Percentiles rank a stretch among this genome's conserved stretches.
These are phyloP conservation scores for Sceliomorpha sp. DNA, from an alignment of 2,888 invertebrate species.

Conservation along the genomic window DNA sequence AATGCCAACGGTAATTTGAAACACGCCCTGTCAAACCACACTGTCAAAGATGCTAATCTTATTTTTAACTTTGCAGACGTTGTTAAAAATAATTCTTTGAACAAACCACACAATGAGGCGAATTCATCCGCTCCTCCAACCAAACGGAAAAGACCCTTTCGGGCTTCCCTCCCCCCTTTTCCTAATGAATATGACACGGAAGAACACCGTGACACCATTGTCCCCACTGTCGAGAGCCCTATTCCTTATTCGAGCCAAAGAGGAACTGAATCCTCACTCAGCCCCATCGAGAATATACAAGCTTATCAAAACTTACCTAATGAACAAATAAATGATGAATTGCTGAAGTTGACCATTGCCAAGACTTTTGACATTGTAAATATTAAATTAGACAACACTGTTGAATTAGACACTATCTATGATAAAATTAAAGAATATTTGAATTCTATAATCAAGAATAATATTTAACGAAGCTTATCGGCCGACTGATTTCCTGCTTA, in stretches of 20 bases:
- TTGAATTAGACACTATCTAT: not conserved
- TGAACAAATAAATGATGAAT: too few species aligned
- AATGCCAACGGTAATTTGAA: not conserved
- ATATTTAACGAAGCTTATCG: too few species aligned
- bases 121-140: not conserved
- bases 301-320: too few species aligned
- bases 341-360: not conserved
- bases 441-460: too few species aligned
- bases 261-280: too few species aligned
- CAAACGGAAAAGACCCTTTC: not conserved
- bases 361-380: not conserved
- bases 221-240: too few species aligned
- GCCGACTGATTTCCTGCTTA: too few species aligned
- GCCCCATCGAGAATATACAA: too few species aligned
- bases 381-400: not conserved
- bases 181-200: too few species aligned
- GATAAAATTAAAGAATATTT: slow-evolving; percentile 2
- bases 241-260: too few species aligned
- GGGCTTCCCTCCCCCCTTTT: too few species aligned
- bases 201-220: too few species aligned
- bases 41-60: not conserved
- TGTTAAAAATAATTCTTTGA: not conserved
- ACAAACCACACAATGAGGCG: not conserved
- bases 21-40: not conserved
- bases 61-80: not conserved